Conservation (phyloP, 2,113 vertebrate genomes). For the Sphaerodactylus townsendi region DNA sequence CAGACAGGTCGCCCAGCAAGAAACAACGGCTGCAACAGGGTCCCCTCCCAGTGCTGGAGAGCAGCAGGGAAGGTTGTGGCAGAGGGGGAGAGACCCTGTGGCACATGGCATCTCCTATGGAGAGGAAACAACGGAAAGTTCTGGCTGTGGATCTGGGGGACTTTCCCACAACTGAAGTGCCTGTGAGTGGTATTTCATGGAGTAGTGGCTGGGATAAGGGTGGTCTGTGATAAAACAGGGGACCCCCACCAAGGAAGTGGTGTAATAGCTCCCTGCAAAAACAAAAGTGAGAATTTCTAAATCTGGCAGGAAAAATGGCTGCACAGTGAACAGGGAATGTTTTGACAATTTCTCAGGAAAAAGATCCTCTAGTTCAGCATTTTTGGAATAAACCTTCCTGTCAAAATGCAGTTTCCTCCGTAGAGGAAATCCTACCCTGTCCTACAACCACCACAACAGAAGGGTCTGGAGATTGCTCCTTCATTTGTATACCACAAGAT, state of each 20-base stretch:
- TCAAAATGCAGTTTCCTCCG: neutral
- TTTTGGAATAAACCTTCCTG: too few relatives aligned
- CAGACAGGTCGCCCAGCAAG: neutral
- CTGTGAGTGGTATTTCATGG: neutral
- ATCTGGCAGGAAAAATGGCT: too few relatives aligned
- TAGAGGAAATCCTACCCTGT: neutral
- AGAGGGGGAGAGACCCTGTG: neutral
- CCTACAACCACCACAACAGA: neutral
- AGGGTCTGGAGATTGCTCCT: neutral
- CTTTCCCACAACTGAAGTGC: neutral
- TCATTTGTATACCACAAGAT: too few relatives aligned
- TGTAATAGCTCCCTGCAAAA: neutral
- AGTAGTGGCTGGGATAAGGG: neutral
- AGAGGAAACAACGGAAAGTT: conserved; percentile 10
- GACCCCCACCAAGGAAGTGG: neutral
- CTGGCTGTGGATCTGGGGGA: conserved; percentile 12
- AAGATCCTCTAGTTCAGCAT: too few relatives aligned
- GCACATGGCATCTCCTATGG: conserved; percentile 15
- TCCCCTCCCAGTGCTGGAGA: neutral
- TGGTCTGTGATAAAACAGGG: neutral
- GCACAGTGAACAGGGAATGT: too few relatives aligned
- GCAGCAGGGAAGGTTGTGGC: neutral
- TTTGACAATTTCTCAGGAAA: too few relatives aligned
- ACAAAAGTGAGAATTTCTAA: too few relatives aligned
- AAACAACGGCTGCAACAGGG: conserved; percentile 1